Base-by-base conservation (phyloP, 2,888 invertebrate species). In the Andrena camellia region DNA sequence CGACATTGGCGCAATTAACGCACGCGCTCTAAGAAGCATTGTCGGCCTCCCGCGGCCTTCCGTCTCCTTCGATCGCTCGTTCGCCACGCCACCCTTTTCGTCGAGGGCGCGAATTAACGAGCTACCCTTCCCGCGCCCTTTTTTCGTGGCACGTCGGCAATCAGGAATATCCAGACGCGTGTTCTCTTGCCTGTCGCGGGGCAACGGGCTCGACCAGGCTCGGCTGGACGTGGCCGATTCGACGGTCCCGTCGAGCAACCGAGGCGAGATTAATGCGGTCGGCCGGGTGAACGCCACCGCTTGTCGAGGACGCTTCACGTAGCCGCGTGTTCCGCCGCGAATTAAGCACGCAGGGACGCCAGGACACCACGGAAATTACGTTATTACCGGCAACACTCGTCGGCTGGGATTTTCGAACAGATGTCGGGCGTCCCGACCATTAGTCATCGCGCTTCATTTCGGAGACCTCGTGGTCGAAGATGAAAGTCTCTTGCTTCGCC, bases 61-160 rank as follows among this genome's bases (percentile, higher is more conserved):
- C 70, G 33, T 52, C 69, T 23, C 31, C 71, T 67, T 64, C 69
- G 50, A 63, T 76, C 71, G 63, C 42, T 60, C 52, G 29, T 7
- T 1, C 71, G 29, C 42, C 57, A 4, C 71, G 29, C 42, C 57
- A 4, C 48, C 31, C 70, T 63, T 35, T 68, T 68, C 50, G 62
- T 50, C 77, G 67, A 85, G 70, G 76, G 83, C 64, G 82, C 79
- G 79, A 85, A 85, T 86, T 83, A 85, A 86, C 86, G 83, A 85
- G 83, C 33, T 64, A 81, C 64, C 67, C 42, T 4, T 17, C 17
- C 42, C 17, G 17, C 42, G 42, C 4, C 17, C 64, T 67, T 75
- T 75, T 50, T n/a, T 57, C 42, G 69, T 26, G 10, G 52, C 48
- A 50, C 42, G 62, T 67, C 64, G 78, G 31, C 57, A 42, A 70